Evolutionary conservation across 2,797 vertebrate genomes (phyloP).

Genomic region (Alectoris magna): DNA sequence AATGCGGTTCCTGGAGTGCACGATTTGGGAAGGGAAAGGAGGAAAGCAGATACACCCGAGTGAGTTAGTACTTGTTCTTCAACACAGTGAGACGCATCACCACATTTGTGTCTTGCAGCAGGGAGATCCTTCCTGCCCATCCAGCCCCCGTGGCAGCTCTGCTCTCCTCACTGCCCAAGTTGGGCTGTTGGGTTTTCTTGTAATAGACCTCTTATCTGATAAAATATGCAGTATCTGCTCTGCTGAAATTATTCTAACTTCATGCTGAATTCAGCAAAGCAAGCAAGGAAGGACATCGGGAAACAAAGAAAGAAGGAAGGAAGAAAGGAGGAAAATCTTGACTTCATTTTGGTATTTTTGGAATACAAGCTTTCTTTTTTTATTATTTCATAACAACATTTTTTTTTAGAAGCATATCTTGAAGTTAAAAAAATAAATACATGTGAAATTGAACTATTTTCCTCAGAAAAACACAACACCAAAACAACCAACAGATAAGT

Average conservation of each 20-base stretch:
- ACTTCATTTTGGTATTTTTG: not conserved
- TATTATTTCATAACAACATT: not conserved
- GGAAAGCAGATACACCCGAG: not conserved
- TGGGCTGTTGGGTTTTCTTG: not conserved
- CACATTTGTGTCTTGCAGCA: not conserved
- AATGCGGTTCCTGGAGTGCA: not conserved
- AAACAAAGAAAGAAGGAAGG: not conserved
- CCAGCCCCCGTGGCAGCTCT: not conserved
- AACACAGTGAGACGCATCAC: not conserved
- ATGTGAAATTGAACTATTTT: not conserved
- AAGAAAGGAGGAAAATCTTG: not conserved
- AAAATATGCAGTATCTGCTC: not conserved
- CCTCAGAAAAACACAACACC: rapidly evolving
- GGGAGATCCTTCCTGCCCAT: not conserved
- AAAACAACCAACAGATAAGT: not conserved
- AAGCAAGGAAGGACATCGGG: not conserved
- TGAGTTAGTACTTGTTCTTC: not conserved
- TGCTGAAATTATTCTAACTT: slow-evolving; percentile 7
- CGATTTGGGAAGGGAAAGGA: not conserved
- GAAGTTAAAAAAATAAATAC: not conserved
- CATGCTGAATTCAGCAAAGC: slow-evolving; percentile 5
- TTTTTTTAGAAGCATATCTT: not conserved
- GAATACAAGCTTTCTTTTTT: not conserved
- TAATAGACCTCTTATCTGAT: not conserved
- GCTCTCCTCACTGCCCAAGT: not conserved